Conservation (phyloP, 2,797 vertebrate genomes). For the Austrolebias charrua region DNA sequence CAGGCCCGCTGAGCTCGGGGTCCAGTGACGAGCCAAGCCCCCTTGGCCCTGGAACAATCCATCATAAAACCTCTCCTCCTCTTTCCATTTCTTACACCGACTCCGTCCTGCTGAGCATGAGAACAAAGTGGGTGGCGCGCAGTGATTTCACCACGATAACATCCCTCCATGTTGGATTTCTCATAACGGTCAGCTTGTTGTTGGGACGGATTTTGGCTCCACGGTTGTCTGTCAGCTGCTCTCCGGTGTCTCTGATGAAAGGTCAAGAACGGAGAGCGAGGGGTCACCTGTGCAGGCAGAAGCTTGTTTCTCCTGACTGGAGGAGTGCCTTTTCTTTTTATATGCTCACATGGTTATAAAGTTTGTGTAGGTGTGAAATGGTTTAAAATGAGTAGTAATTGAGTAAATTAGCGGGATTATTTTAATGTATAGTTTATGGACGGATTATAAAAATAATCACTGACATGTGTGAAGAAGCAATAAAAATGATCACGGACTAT, state of each 20-base stretch:
- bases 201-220: conserved; percentile 68
- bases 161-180: conserved; percentile 73
- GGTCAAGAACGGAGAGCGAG: conserved; percentile 5
- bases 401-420: not conserved
- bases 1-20: conserved; percentile 51
- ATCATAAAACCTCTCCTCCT: conserved; percentile 37
- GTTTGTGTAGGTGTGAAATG: not conserved
- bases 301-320: conserved; percentile 22
- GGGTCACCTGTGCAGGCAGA: conserved; percentile 26
- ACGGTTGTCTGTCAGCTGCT: conserved; percentile 62
- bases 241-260: conserved; percentile 39
- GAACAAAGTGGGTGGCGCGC: conserved; percentile 75
- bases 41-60: conserved; percentile 42
- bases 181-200: conserved; percentile 73
- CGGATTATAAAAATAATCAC: too few species aligned
- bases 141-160: conserved; percentile 64
- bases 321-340: not conserved
- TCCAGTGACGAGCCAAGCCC: conserved; percentile 43
- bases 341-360: not conserved
- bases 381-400: not conserved
- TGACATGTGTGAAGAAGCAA: too few species aligned
- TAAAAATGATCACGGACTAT: not conserved
- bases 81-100: conserved; percentile 15
- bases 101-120: conserved; percentile 60
- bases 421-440: too few species aligned